phyloP scores from a whole-genome alignment of 2,797 vertebrate genomes.

The Centropyge bicolor region DNA sequence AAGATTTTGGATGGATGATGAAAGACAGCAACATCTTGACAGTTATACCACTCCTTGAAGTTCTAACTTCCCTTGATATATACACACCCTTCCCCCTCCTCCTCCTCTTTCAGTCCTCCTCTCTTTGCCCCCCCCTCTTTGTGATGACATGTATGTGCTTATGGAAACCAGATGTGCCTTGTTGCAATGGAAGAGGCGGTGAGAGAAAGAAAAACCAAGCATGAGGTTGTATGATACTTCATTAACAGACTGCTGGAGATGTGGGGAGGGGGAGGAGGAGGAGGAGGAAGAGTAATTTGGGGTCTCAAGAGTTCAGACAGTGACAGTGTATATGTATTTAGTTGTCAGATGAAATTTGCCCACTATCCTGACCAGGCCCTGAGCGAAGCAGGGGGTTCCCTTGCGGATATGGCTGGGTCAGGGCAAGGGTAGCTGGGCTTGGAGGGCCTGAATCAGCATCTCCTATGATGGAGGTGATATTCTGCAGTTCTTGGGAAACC shows the following conservation, averaged over 20 bases:
- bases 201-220: conserved; percentile 36
- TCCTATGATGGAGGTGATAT: conserved; percentile 69
- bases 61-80: conserved; percentile 52
- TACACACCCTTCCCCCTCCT: conserved; percentile 46
- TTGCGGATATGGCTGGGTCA: conserved; percentile 72
- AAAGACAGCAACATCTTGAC: conserved; percentile 40
- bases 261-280: conserved; percentile 4
- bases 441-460: conserved; percentile 81
- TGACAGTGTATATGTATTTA: conserved; percentile 47
- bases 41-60: conserved; percentile 45
- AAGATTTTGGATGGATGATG: conserved; percentile 15
- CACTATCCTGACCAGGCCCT: conserved; percentile 44
- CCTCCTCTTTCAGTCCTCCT: conserved; percentile 30
- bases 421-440: conserved; percentile 53
- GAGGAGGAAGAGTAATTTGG: neutral
- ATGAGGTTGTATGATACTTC: conserved; percentile 53
- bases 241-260: conserved; percentile 53
- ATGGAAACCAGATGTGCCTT: conserved; percentile 82
- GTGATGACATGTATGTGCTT: conserved; percentile 75
- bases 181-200: conserved; percentile 42
- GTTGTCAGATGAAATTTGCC: conserved; percentile 46
- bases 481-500: conserved; percentile 63
- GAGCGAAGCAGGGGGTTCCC: conserved; percentile 61
- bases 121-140: conserved; percentile 19
- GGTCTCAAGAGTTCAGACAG: conserved; percentile 43